A percentile compares a stretch with the other conserved stretches of the same genome.
These are phyloP conservation scores for Gonioctena quinquepunctata DNA, from an alignment of 1,140 invertebrate species.

Conservation along the genomic window DNA sequence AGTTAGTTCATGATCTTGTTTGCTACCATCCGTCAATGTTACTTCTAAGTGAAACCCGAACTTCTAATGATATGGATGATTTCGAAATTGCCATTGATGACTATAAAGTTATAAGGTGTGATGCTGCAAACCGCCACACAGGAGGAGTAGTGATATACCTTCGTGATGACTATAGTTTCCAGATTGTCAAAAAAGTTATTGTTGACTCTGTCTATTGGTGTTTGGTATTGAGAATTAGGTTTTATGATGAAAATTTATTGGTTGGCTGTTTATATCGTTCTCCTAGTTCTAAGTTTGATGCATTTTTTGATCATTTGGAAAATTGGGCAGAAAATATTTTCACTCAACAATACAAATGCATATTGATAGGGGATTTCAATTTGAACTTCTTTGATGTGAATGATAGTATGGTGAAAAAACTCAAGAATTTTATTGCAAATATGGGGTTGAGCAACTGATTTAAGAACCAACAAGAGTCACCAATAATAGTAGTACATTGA, in stretches of 20 bases:
- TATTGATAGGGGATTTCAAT: constrained; percentile 2
- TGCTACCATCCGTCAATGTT: neutral
- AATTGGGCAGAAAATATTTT: neutral
- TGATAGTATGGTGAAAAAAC: neutral
- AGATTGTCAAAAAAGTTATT: neutral
- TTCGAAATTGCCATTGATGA: neutral
- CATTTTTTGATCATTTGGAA: neutral
- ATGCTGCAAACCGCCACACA: neutral
- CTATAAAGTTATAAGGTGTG: neutral
- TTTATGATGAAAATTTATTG: neutral
- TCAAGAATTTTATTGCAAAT: neutral
- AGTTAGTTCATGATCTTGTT: neutral
- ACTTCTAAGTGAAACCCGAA: neutral
- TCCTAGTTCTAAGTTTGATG: neutral
- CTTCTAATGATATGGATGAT: neutral
- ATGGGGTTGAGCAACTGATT: neutral
- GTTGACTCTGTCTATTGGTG: neutral
- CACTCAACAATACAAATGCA: neutral
- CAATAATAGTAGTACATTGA: constrained; percentile 1
- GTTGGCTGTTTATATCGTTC: neutral
- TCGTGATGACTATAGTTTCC: neutral
- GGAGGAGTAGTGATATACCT: neutral
- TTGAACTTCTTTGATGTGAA: neutral
- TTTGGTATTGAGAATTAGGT: neutral
- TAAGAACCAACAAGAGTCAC: neutral